A percentile compares a stretch with the other conserved stretches of the same genome.
phyloP scores from a whole-genome alignment of 2,797 vertebrate genomes.

The Peromyscus melanophrys region DNA sequence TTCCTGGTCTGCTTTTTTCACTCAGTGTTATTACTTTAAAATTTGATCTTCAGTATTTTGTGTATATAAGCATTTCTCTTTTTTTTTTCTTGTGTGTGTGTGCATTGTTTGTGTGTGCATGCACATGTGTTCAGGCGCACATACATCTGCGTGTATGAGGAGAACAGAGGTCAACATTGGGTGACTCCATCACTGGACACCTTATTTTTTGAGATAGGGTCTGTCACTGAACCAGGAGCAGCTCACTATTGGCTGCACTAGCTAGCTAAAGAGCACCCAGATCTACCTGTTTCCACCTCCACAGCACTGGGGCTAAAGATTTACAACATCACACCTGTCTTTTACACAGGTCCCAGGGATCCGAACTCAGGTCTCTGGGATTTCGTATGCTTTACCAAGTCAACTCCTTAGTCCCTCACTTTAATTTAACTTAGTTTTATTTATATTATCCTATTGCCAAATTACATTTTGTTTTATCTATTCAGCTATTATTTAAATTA shows the following conservation, averaged over 20 bases:
- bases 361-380: not conserved
- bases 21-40: conserved; percentile 25
- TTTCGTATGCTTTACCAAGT: not conserved
- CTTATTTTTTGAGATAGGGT: not conserved
- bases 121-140: not conserved
- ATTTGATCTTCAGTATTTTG: not conserved
- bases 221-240: not conserved
- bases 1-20: not conserved
- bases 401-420: not conserved
- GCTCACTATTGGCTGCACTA: not conserved
- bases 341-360: not conserved
- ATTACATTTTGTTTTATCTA: not conserved
- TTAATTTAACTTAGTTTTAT: not conserved
- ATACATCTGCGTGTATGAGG: not conserved
- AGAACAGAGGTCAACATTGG: not conserved
- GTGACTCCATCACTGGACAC: not conserved
- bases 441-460: not conserved
- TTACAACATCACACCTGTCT: not conserved
- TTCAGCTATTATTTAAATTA: not conserved
- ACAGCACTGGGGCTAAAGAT: not conserved
- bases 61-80: not conserved
- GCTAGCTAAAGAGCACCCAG: not conserved
- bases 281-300: not conserved
- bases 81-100: not conserved
- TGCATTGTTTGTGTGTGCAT: not conserved